Conservation (phyloP, 1,140 invertebrate species). For the Lucilia cuprina region DNA sequence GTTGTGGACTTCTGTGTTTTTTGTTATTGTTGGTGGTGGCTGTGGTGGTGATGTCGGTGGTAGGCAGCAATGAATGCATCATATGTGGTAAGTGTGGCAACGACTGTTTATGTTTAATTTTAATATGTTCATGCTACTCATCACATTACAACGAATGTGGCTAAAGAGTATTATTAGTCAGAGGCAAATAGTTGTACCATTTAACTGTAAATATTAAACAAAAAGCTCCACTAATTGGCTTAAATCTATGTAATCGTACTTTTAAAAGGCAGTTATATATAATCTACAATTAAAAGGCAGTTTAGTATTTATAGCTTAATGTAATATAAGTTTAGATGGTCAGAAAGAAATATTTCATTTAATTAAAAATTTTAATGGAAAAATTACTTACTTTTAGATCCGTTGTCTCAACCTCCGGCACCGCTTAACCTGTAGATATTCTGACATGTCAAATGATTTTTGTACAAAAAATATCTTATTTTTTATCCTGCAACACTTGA, state of each 20-base stretch:
- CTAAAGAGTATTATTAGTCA: neutral
- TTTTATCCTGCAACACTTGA: too few relatives aligned
- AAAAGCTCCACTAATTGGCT: too few relatives aligned
- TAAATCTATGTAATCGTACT: too few relatives aligned
- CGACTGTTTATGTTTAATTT: slow-evolving; percentile 1
- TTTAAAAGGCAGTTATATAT: neutral
- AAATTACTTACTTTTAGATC: too few relatives aligned
- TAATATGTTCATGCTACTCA: neutral
- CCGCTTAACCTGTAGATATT: too few relatives aligned
- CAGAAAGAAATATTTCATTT: too few relatives aligned
- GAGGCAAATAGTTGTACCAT: neutral
- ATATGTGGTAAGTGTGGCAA: slow-evolving; percentile 17
- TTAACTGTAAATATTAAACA: too few relatives aligned
- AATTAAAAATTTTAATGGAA: neutral
- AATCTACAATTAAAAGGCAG: too few relatives aligned
- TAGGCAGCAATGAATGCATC: neutral
- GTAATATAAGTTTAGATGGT: too few relatives aligned
- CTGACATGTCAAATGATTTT: too few relatives aligned
- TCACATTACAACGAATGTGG: neutral
- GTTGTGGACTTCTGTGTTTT: neutral
- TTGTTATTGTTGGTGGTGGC: neutral
- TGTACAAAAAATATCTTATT: too few relatives aligned
- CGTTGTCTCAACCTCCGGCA: too few relatives aligned
- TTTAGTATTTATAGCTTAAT: neutral
- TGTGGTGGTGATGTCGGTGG: neutral